Conservation (phyloP, 2,888 invertebrate genomes). For the Spilosoma lubricipeda region DNA sequence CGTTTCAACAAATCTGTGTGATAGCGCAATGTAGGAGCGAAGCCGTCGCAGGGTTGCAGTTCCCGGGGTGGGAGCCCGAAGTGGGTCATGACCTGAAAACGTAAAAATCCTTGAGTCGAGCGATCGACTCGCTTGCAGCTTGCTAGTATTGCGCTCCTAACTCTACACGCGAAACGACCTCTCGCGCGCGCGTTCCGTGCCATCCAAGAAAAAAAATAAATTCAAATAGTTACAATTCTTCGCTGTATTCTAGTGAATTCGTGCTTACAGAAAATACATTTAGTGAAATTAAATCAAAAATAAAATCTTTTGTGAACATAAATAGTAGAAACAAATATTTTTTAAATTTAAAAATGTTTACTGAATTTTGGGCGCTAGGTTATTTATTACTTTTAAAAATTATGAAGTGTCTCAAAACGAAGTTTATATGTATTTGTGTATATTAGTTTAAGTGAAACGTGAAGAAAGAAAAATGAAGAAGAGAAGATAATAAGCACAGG, state of each 20-base stretch:
- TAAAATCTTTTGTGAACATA: neutral
- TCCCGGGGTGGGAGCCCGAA: constrained; percentile 35
- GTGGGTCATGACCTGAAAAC: constrained; percentile 48
- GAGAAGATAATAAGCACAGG: constrained; percentile 45
- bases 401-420: neutral
- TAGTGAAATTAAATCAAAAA: neutral
- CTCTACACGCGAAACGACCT: constrained; percentile 30
- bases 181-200: constrained; percentile 24
- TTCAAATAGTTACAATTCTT: neutral
- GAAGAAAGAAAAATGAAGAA: constrained; percentile 11
- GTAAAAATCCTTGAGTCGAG: constrained; percentile 39
- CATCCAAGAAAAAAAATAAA: neutral
- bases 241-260: neutral
- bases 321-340: neutral
- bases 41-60: constrained; percentile 42
- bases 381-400: neutral
- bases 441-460: neutral
- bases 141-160: constrained; percentile 43
- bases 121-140: constrained; percentile 47
- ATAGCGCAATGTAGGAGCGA: constrained; percentile 8
- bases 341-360: neutral
- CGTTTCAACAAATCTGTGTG: constrained; percentile 3
- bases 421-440: constrained; percentile 1
- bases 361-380: neutral
- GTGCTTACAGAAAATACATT: neutral